These are phyloP conservation scores for Halictus quadricinctus DNA, from an alignment of 2,888 invertebrate species.

Conservation along the genomic window DNA sequence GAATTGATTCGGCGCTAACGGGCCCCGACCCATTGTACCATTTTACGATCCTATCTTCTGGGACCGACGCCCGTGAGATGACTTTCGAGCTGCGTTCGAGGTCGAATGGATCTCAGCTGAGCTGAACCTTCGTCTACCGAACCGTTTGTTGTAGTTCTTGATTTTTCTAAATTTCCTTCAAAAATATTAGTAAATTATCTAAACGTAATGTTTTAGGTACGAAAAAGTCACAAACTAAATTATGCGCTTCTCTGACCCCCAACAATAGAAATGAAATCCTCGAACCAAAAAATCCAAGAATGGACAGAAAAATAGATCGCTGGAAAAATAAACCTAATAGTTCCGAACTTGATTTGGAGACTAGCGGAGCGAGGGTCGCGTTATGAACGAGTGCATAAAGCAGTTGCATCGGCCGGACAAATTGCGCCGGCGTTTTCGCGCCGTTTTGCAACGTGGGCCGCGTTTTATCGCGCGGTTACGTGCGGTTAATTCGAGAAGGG, in stretches of 20 bases:
- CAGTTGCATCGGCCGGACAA: neutral
- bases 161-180: neutral
- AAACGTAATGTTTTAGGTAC: too few relatives aligned
- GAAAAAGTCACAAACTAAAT: too few relatives aligned
- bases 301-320: too few relatives aligned
- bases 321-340: neutral
- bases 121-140: neutral
- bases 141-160: neutral
- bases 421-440: slow-evolving; percentile 4
- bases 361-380: too few relatives aligned
- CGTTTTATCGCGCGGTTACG: slow-evolving; percentile 14
- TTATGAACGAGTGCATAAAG: neutral
- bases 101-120: neutral
- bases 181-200: too few relatives aligned
- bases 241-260: too few relatives aligned
- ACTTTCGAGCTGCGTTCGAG: neutral
- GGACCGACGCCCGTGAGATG: slow-evolving; percentile 10
- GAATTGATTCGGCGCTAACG: slow-evolving; percentile 10
- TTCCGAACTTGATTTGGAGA: neutral
- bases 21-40: neutral
- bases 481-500: slow-evolving; percentile 27
- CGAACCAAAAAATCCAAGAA: too few relatives aligned
- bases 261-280: too few relatives aligned
- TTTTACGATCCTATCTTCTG: slow-evolving; percentile 10
- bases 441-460: slow-evolving; percentile 1